Evolutionary conservation across 2,113 vertebrate genomes (phyloP), one percentile per base, ranked within the genome.

Genomic region (Trichomycterus rosablanca): DNA sequence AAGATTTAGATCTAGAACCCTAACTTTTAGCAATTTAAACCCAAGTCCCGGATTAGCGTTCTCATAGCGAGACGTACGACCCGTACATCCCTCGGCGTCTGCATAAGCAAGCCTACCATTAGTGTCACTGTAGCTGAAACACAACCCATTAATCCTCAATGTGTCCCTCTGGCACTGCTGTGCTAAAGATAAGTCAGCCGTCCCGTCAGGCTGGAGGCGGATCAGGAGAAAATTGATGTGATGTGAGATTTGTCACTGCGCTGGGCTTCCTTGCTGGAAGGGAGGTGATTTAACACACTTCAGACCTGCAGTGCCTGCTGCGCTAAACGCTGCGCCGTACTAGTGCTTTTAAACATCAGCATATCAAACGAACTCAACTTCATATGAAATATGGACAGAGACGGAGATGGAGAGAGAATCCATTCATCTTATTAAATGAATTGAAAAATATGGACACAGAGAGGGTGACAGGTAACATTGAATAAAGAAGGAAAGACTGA

Each of bases 351-450:
- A 11, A 22, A 59, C 42, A 2, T 18, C 8, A 16, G 18, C 24
- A 7, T 40, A 16, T 56, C 54, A 43, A 39, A 57, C 9, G 40
- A 44, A 40, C 20, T 11, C 1, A 23, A 40, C 5, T 40, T 40
- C 14, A 40, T 40, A 40, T 14, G 26, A 30, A 30, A 30, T 35
- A 28, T 53, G 50, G 23, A 59, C n/a, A n/a, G 39, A 19, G 40
- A 15, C 15, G 32, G 16, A 23, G 50, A 60, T 59, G 59, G 45
- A 72, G 72, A n/a, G n/a, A n/a, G n/a, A n/a, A n/a, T n/a, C n/a
- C n/a, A n/a, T n/a, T n/a, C n/a, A n/a, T n/a, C n/a, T n/a, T n/a
- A n/a, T n/a, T n/a, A n/a, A n/a, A n/a, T n/a, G n/a, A n/a, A n/a
- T n/a, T n/a, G n/a, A n/a, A n/a, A n/a, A n/a, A n/a, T n/a, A n/a